Evolutionary conservation across 2,888 invertebrate species (phyloP).

Genomic region (Plagiodera versicolora): DNA sequence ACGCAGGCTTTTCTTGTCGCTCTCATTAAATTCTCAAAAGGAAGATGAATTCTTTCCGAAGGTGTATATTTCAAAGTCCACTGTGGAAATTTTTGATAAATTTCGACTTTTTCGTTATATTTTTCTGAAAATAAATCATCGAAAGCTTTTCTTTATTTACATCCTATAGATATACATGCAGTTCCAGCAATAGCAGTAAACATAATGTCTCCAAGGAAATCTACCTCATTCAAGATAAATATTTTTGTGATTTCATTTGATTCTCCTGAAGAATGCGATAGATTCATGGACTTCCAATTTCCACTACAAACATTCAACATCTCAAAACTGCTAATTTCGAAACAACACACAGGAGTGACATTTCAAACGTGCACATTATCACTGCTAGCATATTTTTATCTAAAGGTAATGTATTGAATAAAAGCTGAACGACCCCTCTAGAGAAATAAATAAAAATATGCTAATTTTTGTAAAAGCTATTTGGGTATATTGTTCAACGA

Average conservation of each 20-base stretch:
- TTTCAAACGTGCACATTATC: constrained; percentile 25
- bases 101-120: no score
- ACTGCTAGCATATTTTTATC: constrained; percentile 27
- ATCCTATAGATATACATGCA: background rate
- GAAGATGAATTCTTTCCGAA: no score
- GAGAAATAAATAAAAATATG: constrained; percentile 22
- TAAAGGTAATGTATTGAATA: background rate
- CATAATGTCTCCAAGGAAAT: constrained; percentile 17
- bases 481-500: constrained; percentile 37
- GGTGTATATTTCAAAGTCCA: no score
- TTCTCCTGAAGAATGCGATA: no score
- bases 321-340: no score
- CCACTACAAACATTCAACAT: constrained; percentile 20
- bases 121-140: no score
- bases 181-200: constrained; percentile 32
- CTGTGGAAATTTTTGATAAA: no score
- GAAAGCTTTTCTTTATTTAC: no score
- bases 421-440: background rate
- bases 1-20: no score
- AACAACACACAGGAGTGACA: constrained; percentile 33
- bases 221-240: constrained; percentile 10
- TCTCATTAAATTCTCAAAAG: no score
- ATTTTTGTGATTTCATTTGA: no score
- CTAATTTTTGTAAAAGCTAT: constrained; percentile 12
- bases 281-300: constrained; percentile 28